Base-by-base conservation (phyloP, 2,888 invertebrate species). In the Kryphioiulus occultus region DNA sequence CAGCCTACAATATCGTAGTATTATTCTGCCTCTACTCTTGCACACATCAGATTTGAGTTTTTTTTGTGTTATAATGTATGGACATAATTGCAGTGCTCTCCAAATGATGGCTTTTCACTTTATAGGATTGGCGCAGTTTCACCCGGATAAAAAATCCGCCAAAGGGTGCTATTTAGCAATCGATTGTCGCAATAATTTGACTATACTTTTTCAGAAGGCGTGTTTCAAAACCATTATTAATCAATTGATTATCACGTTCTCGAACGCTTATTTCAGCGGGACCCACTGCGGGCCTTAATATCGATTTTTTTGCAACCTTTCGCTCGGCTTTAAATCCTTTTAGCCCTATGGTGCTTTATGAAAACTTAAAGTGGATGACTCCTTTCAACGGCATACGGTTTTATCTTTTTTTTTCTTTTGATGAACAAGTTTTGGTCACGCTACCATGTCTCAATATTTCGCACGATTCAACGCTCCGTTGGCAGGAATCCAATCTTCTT, bases 241-340 rank as follows among this genome's bases (percentile, higher is more conserved):
- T 68, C 68, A 26, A 68, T 22, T 26, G 68, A 68, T 68, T 68
- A 68, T 22, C 68, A 68, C 68, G n/a, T 68, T 68, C 22, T 68
- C 22, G 68, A 26, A 68, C 68, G 68, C 26, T 68, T 68, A 68
- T 68, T 68, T 68, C 26, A 5, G 26, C 68, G 68, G 4, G 68
- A 22, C 68, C n/a, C n/a, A 35, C 35, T 35, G 35, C 7, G 35
- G n/a, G 68, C 68, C 68, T n/a, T 35, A n/a, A n/a, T n/a, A 68
- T 68, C 68, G 68, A 68, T 68, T 68, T 26, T 26, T 59, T 22
- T 68, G 5, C 22, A 12, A 68, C 68, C 68, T 68, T 68, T 68
- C 22, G 68, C 68, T 68, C 68, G 22, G 22, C 68, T 68, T 68
- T 68, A 68, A 68, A 68, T 68, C 68, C 26, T 68, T n/a, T 68